Percentiles rank a stretch among this genome's conserved stretches.
phyloP scores from a whole-genome alignment of 1,140 invertebrate genomes.

The Myzus persicae region DNA sequence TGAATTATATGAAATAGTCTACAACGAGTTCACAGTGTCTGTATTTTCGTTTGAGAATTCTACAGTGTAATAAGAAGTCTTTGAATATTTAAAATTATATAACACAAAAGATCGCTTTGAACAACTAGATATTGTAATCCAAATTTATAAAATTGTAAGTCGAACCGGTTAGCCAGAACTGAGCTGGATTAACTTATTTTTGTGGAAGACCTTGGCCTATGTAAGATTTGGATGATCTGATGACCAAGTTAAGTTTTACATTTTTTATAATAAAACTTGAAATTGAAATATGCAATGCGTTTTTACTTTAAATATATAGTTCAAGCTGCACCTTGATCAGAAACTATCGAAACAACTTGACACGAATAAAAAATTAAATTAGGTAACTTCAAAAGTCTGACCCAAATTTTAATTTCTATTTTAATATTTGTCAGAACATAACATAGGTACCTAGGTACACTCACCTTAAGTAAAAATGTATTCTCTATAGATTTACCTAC shows the following conservation, averaged over 20 bases:
- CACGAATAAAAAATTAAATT: not conserved
- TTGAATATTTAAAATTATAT: slow-evolving; percentile 12
- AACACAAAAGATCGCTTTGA: not conserved
- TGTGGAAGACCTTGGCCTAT: slow-evolving; percentile 35
- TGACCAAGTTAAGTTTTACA: not conserved
- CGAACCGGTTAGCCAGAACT: slow-evolving; percentile 5
- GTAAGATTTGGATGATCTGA: not conserved
- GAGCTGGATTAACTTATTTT: not conserved
- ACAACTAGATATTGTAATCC: slow-evolving; percentile 19
- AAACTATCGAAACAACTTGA: not conserved
- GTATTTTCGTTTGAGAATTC: not conserved
- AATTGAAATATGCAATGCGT: not conserved
- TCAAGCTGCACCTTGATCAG: not conserved
- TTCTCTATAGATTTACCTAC: not conserved
- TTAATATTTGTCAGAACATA: not conserved
- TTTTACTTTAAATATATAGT: not conserved
- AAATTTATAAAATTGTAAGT: not conserved
- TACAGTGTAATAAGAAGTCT: not conserved
- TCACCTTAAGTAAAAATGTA: not conserved
- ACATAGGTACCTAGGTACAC: not conserved
- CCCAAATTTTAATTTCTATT: not conserved
- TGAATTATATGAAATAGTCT: not conserved
- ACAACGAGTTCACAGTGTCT: not conserved
- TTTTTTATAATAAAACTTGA: slow-evolving; percentile 22
- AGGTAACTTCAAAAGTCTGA: not conserved